Base-by-base conservation (phyloP, 2,888 invertebrate genomes). In the Andrena minutula region DNA sequence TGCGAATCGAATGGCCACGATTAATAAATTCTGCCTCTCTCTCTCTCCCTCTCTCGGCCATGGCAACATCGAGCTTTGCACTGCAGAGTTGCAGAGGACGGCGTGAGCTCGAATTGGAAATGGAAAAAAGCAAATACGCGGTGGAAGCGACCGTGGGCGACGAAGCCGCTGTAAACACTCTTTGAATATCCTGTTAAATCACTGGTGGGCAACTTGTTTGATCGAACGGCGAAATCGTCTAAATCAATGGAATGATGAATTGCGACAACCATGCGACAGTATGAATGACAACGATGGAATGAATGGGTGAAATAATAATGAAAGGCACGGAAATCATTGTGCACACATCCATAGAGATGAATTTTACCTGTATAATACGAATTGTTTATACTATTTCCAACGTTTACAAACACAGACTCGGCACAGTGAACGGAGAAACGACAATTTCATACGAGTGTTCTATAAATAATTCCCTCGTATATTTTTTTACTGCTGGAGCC, bases 191-290 rank as follows among this genome's bases (percentile, higher is more conserved):
- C 30, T 16, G 26, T 32, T 68, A 47, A 74, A 74, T 81, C 41
- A 51, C n/a, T 12, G 60, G 7, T 32, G 32, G 53, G 28, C 60
- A 71, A 66, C n/a, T 74, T 35, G 81, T 66, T 74, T 23, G 60
- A 74, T 80, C 23, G 53, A 66, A 66, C 16, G 74, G 61, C 69
- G 23, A 76, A 68, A 74, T 49, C 30, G 64, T 49, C 69, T 69
- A 49, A 74, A 73, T 41, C 58, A 47, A 53, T 70, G 26, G 26
- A 79, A 81, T 49, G 63, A 79, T 49, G 61, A 64, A 74, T 69
- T 12, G 51, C 47, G 69, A 32, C 63, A 58, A 64, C 49, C 41
- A 56, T 35, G 10, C 20, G 63, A 35, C 64, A 28, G 28, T 61
- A 23, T 10, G 12, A 12, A 20, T 3, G 26, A 41, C 8, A 70